Base-by-base conservation (phyloP, 2,888 invertebrate species). In the Papilio elwesi region DNA sequence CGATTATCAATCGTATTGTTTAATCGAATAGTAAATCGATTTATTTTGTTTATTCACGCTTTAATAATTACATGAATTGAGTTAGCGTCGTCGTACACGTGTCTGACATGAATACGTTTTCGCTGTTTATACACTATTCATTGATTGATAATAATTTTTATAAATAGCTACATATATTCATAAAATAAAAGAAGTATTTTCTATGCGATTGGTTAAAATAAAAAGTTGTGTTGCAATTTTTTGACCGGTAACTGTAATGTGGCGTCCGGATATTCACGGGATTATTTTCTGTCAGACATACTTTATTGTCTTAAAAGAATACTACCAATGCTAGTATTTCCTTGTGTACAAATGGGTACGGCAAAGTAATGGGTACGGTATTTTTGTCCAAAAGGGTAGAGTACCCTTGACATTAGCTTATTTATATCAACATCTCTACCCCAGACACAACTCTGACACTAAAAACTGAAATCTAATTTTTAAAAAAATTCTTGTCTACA, bases 1-100 rank as follows among this genome's bases (percentile, higher is more conserved):
- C 88, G 85, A 89, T 90, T 88, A 87, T 88, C 89, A 87, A 87
- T 87, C 85, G 80, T 81, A 84, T 85, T 86, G 73, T 73, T 65
- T 59, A 57, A 65, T 55, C 62, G 36, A 68, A 53, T 82, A 82
- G 85, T 89, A 85, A 86, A 86, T 87, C 78, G 82, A 77, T 81
- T 81, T 83, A 80, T 79, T 81, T 79, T 84, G 78, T 73, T 77
- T 78, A 82, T 84, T 83, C 79, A 86, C 87, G 86, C 86, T 85
- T 86, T 81, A 81, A 77, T 81, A 80, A 84, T 83, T 87, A 83
- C 79, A 82, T 80, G 79, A 81, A 79, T 82, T 79, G 79, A 79
- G 75, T 76, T 52, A 63, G 52, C 67, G 15, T 48, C 67, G 15
- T 48, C 6, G 52, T 48, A 62, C 71, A 71, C 67, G 71, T 62